These are phyloP conservation scores for Morpho achilles DNA, from an alignment of 2,888 invertebrate genomes.

Conservation along the genomic window DNA sequence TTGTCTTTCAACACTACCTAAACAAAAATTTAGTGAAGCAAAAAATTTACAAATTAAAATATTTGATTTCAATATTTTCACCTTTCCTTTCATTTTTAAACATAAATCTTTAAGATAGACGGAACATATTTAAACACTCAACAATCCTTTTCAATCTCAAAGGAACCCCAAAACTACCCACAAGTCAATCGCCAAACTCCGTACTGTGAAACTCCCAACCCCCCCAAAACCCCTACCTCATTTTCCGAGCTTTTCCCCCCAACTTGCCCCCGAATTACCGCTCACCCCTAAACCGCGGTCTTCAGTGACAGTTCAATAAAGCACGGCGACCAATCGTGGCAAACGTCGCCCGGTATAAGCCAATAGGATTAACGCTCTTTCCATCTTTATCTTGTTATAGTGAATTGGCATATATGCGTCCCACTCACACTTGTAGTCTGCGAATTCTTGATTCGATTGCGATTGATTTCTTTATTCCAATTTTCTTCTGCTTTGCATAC, in stretches of 20 bases:
- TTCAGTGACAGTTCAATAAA: conserved; percentile 79
- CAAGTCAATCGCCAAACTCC: conserved; percentile 78
- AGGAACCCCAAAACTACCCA: conserved; percentile 74
- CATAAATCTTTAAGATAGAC: no score
- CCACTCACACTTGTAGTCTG: conserved; percentile 53
- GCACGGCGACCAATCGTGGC: conserved; percentile 76
- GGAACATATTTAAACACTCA: conserved; percentile 13
- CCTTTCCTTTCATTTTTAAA: no score
- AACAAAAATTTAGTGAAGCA: no score
- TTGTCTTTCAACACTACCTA: no score
- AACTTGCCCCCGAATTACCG: conserved; percentile 69
- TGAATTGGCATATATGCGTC: conserved; percentile 37
- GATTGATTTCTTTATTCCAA: conserved; percentile 72
- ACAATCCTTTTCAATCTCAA: conserved; percentile 37
- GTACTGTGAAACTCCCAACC: conserved; percentile 56
- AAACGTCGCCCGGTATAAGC: conserved; percentile 78
- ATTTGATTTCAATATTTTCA: no score
- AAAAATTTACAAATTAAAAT: no score
- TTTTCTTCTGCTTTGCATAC: conserved; percentile 68
- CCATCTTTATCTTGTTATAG: conserved; percentile 42
- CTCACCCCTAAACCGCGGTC: conserved; percentile 72
- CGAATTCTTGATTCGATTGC: conserved; percentile 75
- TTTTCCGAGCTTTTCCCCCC: conserved; percentile 42
- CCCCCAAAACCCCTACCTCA: conserved; percentile 34
- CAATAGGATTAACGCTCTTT: conserved; percentile 75